A percentile compares a stretch with the other conserved stretches of the same genome.
Evolutionary conservation across 2,888 invertebrate species (phyloP).

Genomic region (Sphinx pinastri): DNA sequence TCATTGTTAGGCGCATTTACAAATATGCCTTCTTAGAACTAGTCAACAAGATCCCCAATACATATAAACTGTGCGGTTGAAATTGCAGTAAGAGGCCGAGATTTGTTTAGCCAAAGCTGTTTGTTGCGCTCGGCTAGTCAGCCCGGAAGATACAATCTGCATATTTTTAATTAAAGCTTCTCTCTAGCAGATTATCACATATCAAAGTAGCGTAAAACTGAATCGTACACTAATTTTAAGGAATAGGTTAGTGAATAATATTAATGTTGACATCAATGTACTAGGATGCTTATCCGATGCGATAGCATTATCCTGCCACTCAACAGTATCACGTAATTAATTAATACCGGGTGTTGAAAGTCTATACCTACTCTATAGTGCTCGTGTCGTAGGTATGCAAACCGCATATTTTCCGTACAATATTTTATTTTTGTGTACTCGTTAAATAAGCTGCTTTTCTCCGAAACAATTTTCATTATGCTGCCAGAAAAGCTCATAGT

Average conservation of each 20-base stretch:
- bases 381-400: no score
- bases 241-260: not conserved
- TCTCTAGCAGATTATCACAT: no score
- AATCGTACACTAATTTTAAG: not conserved
- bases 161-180: no score
- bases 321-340: slow-evolving; percentile 2
- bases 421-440: slow-evolving; percentile 1
- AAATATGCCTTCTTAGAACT: no score
- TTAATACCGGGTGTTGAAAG: not conserved
- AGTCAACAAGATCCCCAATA: no score
- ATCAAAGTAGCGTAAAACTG: no score
- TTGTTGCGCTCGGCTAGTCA: no score
- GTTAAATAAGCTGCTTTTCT: slow-evolving; percentile 7
- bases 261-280: not conserved
- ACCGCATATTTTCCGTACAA: not conserved
- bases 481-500: not conserved
- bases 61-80: no score
- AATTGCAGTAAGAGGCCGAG: no score
- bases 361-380: not conserved
- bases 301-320: slow-evolving; percentile 1
- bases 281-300: not conserved
- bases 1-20: no score
- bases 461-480: slow-evolving; percentile 16
- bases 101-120: no score
- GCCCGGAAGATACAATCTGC: no score